Evolutionary conservation across 2,888 invertebrate genomes (phyloP).

Genomic region (Pandemis cinnamomeana): DNA sequence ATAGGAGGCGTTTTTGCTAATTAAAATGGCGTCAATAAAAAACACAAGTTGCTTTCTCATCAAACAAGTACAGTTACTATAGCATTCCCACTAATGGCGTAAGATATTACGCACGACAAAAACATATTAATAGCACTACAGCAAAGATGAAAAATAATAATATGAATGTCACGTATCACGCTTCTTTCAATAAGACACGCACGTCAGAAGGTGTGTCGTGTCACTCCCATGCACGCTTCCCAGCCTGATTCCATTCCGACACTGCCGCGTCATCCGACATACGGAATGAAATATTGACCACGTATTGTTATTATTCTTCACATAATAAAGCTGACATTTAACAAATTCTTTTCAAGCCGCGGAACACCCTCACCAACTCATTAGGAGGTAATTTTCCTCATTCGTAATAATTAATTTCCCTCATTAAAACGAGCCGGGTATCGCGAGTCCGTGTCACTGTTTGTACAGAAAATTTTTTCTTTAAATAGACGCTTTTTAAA

Average conservation of each 20-base stretch:
- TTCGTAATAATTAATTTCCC: slow-evolving; percentile 62
- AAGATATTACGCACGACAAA: slow-evolving; percentile 7
- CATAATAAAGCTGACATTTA: slow-evolving; percentile 66
- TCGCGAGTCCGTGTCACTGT: slow-evolving; percentile 31
- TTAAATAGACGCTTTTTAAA: slow-evolving; percentile 10
- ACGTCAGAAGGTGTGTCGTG: slow-evolving; percentile 53
- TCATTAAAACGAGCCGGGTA: slow-evolving; percentile 51
- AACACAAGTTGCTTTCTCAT: neutral
- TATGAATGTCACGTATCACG: slow-evolving; percentile 49
- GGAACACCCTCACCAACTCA: slow-evolving; percentile 61
- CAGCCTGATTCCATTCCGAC: slow-evolving; percentile 57
- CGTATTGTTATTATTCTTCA: slow-evolving; percentile 64
- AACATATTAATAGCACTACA: slow-evolving; percentile 5
- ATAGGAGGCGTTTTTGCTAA: neutral
- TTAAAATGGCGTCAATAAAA: neutral
- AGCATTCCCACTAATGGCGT: neutral
- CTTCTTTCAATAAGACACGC: slow-evolving; percentile 55
- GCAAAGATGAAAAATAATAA: slow-evolving; percentile 19
- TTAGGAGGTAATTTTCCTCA: slow-evolving; percentile 56
- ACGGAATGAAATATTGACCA: slow-evolving; percentile 66
- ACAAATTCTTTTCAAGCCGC: slow-evolving; percentile 70
- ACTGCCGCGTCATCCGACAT: slow-evolving; percentile 61
- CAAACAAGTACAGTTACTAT: neutral
- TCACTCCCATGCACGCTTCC: slow-evolving; percentile 57
- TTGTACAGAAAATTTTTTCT: slow-evolving; percentile 29